These are phyloP conservation scores for Leptopilina clavipes DNA, from an alignment of 1,140 invertebrate genomes.

Conservation along the genomic window DNA sequence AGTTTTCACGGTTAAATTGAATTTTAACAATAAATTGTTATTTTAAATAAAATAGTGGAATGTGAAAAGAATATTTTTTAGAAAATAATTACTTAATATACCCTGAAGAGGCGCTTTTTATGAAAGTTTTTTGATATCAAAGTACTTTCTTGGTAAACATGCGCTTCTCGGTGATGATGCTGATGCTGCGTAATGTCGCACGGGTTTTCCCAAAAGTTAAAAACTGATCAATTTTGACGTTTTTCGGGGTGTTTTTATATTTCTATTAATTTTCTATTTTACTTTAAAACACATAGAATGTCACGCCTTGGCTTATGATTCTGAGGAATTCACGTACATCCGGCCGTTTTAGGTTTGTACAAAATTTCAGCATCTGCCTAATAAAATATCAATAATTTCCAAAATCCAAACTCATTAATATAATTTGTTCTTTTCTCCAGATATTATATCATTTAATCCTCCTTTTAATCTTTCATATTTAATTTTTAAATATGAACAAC, in stretches of 20 bases:
- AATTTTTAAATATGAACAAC: not conserved
- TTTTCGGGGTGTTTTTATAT: not conserved
- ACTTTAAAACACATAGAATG: not conserved
- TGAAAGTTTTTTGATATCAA: conserved; percentile 38
- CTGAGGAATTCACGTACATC: conserved; percentile 21
- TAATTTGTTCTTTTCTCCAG: conserved; percentile 1
- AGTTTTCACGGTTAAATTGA: too few relatives aligned
- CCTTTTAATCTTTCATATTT: not conserved
- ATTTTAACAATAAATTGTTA: too few relatives aligned
- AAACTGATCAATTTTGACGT: conserved; percentile 1
- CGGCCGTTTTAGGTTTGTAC: conserved; percentile 41
- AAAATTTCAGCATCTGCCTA: conserved; percentile 20
- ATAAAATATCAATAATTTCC: conserved; percentile 30
- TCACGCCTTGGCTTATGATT: conserved; percentile 43
- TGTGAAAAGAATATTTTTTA: too few relatives aligned
- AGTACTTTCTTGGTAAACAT: conserved; percentile 39
- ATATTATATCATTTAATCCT: not conserved
- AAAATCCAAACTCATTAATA: not conserved
- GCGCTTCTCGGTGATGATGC: conserved; percentile 33
- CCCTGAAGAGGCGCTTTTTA: conserved; percentile 47
- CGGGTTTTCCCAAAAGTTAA: conserved; percentile 35
- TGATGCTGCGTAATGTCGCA: conserved; percentile 50
- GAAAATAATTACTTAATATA: not conserved
- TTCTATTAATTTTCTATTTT: not conserved
- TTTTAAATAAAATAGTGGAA: too few relatives aligned